Base-by-base conservation (phyloP, 2,888 invertebrate species). In the Xestoiulus laeticollis region DNA sequence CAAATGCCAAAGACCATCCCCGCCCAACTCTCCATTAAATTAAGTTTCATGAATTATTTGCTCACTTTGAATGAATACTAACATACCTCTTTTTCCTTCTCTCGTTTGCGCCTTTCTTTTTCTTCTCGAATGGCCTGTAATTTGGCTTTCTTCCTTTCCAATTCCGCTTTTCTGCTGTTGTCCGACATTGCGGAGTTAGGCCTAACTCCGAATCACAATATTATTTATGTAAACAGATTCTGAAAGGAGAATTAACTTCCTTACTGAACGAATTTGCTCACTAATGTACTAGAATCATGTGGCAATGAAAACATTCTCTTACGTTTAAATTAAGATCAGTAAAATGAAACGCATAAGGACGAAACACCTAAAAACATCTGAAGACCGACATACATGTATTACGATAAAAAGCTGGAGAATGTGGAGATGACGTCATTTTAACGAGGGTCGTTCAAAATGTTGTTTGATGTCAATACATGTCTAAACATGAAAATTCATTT, bases 71-170 rank as follows among this genome's bases (percentile, higher is more conserved):
- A 38, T 38, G 8, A 8, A 1, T 8, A 0, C 38, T 8, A 30
- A 48, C 82, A n/a, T 43, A 87, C 87, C 82, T 87, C 87, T 19
- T 87, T 87, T 26, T 87, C 82, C 82, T 83, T 87, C 32, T 87
- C 87, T 82, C 78, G 19, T 88, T 95, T 94, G 85, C 96, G 94
- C 89, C 96, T 94, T 92, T 97, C 97, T 91, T 97, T 98, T 92
- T 97, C 97, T 90, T 97, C 97, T 1, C 97, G 94, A 88, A 98
- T 94, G 32, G 96, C 96, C 91, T 97, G 96, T 90, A 98, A 94
- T 93, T 97, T 97, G 33, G 96, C 97, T 92, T 97, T 97, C 92
- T 98, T 98, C 89, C 97, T 94, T 93, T 97, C 97, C 91, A 98
- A 92, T 93, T 98, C 97, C n/a, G 96, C 97, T 92, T 96, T 97